Base-by-base conservation (phyloP, 1,140 invertebrate genomes). In the Drosophila punjabiensis region DNA sequence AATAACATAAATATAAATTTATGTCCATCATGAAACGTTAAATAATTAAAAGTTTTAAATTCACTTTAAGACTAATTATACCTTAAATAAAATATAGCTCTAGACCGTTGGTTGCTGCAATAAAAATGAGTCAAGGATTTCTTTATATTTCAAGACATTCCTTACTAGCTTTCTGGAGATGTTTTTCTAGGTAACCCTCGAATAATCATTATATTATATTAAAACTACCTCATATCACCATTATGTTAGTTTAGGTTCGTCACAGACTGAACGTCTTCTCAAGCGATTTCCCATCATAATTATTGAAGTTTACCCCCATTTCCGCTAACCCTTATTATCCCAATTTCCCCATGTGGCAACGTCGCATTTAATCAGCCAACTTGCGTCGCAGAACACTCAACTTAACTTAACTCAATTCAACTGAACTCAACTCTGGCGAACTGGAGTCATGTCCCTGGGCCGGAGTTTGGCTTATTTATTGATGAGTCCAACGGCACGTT, bases 401-500 rank as follows among this genome's bases (percentile, higher is more conserved):
- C 55, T 37, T 39, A 74, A 58, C 60, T 35, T 20, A 33, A 59
- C 28, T n/a, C 16, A 53, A 61, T 50, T 68, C 50, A 53, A 13
- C 43, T 20, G 18, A 47, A 45, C 5, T 45, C 41, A 2, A 59
- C 16, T n/a, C 8, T 10, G 11, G 14, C 11, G 18, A 66, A 48
- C 45, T 39, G 45, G 16, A 74, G 70, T 76, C 78, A 28, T 85
- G 55, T 81, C 56, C 39, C 28, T 73, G 52, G 47, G 10, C n/a
- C 52, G 37, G n/a, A 56, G 59, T 56, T 70, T 58, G 61, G 75
- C 81, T 85, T 82, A 89, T 82, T 89, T 89, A 89, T 89, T 89
- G 79, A 89, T 89, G 71, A 86, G 68, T 61, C 60, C 79, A 85
- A 89, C 79, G 84, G 61, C 71, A 76, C 80, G 60, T 90, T 90